Conservation (phyloP, 2,113 vertebrate species). For the Corythornis cristatus region DNA sequence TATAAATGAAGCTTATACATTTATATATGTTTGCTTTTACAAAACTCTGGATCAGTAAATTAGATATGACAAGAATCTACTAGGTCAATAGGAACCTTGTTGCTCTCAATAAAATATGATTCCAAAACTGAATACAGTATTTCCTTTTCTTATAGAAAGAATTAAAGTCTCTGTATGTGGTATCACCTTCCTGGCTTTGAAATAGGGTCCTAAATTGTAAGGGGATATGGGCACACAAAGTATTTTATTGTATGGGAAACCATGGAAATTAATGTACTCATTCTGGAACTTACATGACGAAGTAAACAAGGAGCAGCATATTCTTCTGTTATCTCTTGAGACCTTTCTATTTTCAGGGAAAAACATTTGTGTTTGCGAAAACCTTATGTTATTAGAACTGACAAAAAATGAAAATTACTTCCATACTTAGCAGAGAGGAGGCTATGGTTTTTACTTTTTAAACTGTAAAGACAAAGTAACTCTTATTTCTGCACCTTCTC, state of each 20-base stretch:
- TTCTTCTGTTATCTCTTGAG: slow-evolving; percentile 63
- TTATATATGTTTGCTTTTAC: slow-evolving; percentile 77
- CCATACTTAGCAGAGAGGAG: background rate
- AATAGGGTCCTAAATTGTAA: slow-evolving; percentile 68
- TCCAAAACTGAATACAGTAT: slow-evolving; percentile 77
- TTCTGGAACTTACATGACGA: slow-evolving; percentile 4
- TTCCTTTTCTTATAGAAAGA: slow-evolving; percentile 72
- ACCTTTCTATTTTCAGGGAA: slow-evolving; percentile 65
- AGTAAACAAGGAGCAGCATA: slow-evolving; percentile 14
- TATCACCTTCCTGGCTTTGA: slow-evolving; percentile 60
- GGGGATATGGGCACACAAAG: slow-evolving; percentile 5
- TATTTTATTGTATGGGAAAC: background rate
- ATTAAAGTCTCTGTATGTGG: slow-evolving; percentile 64
- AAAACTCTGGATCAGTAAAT: slow-evolving; percentile 74
- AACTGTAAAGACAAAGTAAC: background rate
- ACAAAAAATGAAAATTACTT: slow-evolving; percentile 12
- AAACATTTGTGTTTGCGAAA: slow-evolving; percentile 48
- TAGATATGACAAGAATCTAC: slow-evolving; percentile 73
- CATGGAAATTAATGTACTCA: slow-evolving; percentile 22
- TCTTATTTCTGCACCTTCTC: background rate
- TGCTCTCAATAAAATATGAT: slow-evolving; percentile 75
- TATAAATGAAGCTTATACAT: slow-evolving; percentile 77
- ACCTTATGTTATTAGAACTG: background rate
- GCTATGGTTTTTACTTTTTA: background rate
- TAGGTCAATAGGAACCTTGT: slow-evolving; percentile 76